These are phyloP conservation scores for Andricus grossulariae DNA, from an alignment of 1,140 invertebrate species.

Conservation along the genomic window DNA sequence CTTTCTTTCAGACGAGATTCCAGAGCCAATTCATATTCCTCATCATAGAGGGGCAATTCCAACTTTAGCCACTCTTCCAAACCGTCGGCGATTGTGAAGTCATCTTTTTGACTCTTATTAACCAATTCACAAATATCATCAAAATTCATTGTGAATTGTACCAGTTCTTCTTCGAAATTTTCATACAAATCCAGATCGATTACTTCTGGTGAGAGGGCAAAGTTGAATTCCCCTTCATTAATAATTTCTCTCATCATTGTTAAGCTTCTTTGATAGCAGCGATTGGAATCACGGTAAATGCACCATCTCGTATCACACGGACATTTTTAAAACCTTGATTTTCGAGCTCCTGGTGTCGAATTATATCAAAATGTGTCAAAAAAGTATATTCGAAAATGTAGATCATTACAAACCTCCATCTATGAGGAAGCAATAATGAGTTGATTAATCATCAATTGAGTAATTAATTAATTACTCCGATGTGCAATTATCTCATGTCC, in stretches of 20 bases:
- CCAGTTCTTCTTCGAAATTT: not conserved
- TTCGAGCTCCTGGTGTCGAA: no score
- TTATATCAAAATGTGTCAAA: no score
- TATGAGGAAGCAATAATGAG: no score
- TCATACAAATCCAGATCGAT: not conserved
- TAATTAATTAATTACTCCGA: no score
- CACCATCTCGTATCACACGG: not conserved
- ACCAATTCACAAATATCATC: not conserved
- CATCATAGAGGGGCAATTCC: not conserved
- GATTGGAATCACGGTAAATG: not conserved
- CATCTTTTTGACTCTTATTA: not conserved
- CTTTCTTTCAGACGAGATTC: not conserved
- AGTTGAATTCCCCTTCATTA: not conserved
- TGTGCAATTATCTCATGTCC: no score
- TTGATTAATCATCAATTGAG: no score
- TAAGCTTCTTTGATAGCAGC: not conserved
- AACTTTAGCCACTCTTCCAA: constrained; percentile 1
- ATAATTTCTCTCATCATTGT: not conserved
- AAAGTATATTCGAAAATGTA: no score
- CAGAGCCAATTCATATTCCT: not conserved
- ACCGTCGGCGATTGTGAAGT: not conserved
- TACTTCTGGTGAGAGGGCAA: not conserved
- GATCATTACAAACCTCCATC: no score
- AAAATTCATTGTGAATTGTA: not conserved
- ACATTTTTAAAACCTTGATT: no score